Evolutionary conservation across 2,113 vertebrate species (phyloP).

Genomic region (Elaphurus davidianus): DNA sequence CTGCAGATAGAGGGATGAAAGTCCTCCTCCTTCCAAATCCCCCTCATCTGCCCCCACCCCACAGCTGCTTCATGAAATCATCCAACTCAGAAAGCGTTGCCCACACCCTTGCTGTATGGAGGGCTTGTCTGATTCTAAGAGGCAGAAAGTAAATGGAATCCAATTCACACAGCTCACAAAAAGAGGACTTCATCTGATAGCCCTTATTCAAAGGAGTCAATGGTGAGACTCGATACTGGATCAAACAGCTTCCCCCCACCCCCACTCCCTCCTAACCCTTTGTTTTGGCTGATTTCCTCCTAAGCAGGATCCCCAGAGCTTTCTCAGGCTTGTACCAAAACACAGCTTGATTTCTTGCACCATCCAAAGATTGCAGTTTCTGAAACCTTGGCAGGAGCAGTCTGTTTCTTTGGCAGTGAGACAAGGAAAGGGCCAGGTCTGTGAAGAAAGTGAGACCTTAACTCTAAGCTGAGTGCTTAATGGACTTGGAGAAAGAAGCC

Average conservation of each 20-base stretch:
- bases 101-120: rapidly evolving
- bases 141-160: neutral
- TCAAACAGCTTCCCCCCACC: neutral
- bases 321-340: slow-evolving; percentile 45
- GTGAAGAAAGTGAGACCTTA: slow-evolving; percentile 29
- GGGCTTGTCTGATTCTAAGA: neutral
- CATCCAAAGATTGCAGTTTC: slow-evolving; percentile 26
- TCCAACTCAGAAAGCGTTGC: neutral
- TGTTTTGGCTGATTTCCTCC: neutral
- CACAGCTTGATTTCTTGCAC: slow-evolving; percentile 47
- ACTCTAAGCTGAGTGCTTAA: neutral
- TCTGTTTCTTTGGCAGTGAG: slow-evolving; percentile 29
- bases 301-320: slow-evolving; percentile 23
- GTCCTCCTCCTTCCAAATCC: neutral
- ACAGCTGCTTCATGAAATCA: neutral
- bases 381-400: slow-evolving; percentile 37
- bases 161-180: rapidly evolving
- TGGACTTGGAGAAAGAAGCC: neutral
- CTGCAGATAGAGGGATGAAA: neutral
- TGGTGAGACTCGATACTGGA: neutral
- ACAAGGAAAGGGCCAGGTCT: slow-evolving; percentile 8
- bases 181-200: neutral
- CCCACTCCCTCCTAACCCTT: neutral
- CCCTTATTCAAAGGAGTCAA: neutral
- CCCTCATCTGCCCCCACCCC: no score